phyloP scores from a whole-genome alignment of 2,888 invertebrate species.

The Ptychoptera contaminata region DNA sequence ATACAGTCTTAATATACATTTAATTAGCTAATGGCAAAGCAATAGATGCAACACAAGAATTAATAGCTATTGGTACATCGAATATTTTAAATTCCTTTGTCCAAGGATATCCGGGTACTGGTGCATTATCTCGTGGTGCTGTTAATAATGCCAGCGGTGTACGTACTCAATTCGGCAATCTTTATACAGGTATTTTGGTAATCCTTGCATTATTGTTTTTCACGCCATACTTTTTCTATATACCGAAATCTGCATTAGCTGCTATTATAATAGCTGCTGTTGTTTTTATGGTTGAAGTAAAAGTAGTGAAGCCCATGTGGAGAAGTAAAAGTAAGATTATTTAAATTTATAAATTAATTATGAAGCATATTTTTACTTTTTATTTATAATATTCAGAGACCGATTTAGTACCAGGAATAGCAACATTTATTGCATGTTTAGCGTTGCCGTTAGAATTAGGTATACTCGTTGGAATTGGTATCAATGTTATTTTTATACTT shows the following conservation, averaged over 20 bases:
- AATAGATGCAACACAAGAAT: slow-evolving; percentile 82
- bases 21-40: slow-evolving; percentile 52
- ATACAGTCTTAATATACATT: neutral
- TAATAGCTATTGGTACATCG: slow-evolving; percentile 63
- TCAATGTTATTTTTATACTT: slow-evolving; percentile 70
- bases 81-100: slow-evolving; percentile 77
- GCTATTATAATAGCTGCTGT: slow-evolving; percentile 87
- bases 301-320: slow-evolving; percentile 79
- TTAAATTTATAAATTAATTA: neutral
- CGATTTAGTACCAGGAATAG: slow-evolving; percentile 70
- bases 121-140: slow-evolving; percentile 70
- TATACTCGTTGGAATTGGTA: slow-evolving; percentile 67
- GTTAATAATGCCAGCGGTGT: slow-evolving; percentile 84
- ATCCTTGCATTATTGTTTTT: slow-evolving; percentile 71
- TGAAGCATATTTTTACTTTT: neutral
- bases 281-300: slow-evolving; percentile 79
- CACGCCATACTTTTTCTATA: slow-evolving; percentile 76
- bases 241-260: slow-evolving; percentile 72
- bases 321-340: slow-evolving; percentile 61
- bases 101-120: slow-evolving; percentile 67
- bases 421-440: slow-evolving; percentile 74
- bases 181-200: slow-evolving; percentile 70
- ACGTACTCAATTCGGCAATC: slow-evolving; percentile 65
- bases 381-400: slow-evolving; percentile 42
- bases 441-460: slow-evolving; percentile 74